Evolutionary conservation across 2,888 invertebrate genomes (phyloP).

Genomic region (Parnassius glacialis): DNA sequence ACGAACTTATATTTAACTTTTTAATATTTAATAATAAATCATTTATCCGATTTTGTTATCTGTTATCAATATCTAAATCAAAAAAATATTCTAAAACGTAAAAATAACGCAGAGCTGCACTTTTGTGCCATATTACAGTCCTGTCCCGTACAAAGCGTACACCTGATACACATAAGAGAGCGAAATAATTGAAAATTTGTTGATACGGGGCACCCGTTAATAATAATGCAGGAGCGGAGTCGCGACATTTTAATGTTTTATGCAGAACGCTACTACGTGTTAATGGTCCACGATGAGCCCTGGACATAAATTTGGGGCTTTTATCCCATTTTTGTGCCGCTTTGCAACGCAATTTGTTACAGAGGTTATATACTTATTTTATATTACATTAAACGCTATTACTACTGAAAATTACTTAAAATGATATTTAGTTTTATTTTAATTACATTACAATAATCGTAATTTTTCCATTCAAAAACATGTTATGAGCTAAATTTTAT

Average conservation of each 20-base stretch:
- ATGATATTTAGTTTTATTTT: too few relatives aligned
- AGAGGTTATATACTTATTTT: conserved; percentile 30
- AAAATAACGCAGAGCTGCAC: conserved; percentile 5
- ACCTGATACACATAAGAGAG: conserved; percentile 42
- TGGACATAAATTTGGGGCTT: conserved; percentile 67
- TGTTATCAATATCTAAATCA: too few relatives aligned
- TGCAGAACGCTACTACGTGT: conserved; percentile 70
- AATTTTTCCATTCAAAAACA: too few relatives aligned
- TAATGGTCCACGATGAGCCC: conserved; percentile 69
- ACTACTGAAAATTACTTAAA: too few relatives aligned
- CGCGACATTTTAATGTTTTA: conserved; percentile 74
- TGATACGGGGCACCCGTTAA: conserved; percentile 60
- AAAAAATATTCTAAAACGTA: background rate
- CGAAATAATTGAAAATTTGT: conserved; percentile 67
- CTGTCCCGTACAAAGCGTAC: conserved; percentile 28
- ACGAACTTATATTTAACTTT: too few relatives aligned
- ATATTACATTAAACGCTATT: conserved; percentile 37
- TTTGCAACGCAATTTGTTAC: conserved; percentile 56
- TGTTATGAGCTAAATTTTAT: too few relatives aligned
- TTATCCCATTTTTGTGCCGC: conserved; percentile 64
- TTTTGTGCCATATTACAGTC: conserved; percentile 21
- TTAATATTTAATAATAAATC: too few relatives aligned
- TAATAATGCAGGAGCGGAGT: conserved; percentile 61
- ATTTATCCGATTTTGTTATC: too few relatives aligned
- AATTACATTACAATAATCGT: too few relatives aligned